These are phyloP conservation scores for Amia ocellicauda DNA, from an alignment of 2,113 vertebrate species.

Conservation along the genomic window DNA sequence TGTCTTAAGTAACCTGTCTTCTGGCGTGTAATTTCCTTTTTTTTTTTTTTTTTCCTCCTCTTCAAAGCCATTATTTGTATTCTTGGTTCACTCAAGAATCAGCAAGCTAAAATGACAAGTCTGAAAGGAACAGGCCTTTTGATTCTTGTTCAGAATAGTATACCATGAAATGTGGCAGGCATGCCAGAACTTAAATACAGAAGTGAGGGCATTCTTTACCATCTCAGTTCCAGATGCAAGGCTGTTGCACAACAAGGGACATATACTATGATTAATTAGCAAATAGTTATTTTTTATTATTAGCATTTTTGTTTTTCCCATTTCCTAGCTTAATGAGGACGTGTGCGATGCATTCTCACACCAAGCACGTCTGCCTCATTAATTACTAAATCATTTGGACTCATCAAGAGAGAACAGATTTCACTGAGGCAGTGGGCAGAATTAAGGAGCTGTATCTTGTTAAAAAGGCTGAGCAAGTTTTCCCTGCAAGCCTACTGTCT, in stretches of 20 bases:
- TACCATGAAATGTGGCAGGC: no score
- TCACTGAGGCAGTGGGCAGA: no score
- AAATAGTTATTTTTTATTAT: not conserved
- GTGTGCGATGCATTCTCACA: not conserved
- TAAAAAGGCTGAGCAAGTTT: no score
- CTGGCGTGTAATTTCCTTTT: not conserved
- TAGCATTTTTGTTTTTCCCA: not conserved
- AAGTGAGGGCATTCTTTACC: no score
- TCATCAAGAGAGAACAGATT: not conserved
- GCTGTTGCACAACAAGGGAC: no score
- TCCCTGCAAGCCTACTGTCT: no score
- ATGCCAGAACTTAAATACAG: no score
- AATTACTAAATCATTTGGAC: not conserved
- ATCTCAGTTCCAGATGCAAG: no score
- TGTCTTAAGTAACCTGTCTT: not conserved
- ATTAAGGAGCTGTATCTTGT: no score
- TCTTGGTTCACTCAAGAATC: not conserved
- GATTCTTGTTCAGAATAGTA: not conserved
- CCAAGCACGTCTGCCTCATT: not conserved
- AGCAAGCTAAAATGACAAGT: not conserved
- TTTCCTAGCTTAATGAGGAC: not conserved
- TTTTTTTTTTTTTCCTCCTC: slow-evolving; percentile 4
- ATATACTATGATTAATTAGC: no score
- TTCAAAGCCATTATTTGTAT: not conserved
- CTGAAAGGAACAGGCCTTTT: not conserved